phyloP scores from a whole-genome alignment of 64 coral and sea anemone species.

The Acropora tenuis region DNA sequence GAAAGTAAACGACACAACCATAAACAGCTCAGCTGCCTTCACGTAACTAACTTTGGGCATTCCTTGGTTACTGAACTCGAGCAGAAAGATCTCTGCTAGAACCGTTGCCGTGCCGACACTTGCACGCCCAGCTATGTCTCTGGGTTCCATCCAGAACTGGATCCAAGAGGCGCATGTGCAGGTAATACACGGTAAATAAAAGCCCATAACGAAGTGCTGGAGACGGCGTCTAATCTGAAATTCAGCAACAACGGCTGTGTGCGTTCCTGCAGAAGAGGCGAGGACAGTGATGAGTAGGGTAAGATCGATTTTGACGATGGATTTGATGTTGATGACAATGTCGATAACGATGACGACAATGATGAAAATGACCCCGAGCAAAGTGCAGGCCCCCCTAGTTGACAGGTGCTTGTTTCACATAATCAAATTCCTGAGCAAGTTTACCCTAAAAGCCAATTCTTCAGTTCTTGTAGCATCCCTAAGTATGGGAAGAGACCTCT shows the following conservation, averaged over 20 bases:
- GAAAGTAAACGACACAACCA: conserved; percentile 57
- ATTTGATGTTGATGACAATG: neutral
- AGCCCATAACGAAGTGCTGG: conserved; percentile 42
- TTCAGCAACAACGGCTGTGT: conserved; percentile 19
- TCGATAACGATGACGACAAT: neutral
- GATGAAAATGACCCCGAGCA: too few relatives aligned
- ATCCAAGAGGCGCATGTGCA: conserved; percentile 59
- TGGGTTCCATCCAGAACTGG: conserved; percentile 52
- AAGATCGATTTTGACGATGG: neutral
- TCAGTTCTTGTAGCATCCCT: too few relatives aligned
- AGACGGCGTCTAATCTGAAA: conserved; percentile 42
- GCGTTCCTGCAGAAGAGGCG: neutral
- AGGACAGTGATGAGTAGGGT: neutral
- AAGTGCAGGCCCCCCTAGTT: too few relatives aligned
- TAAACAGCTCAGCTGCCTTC: conserved; percentile 51
- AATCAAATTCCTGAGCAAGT: too few relatives aligned
- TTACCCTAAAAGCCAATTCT: too few relatives aligned
- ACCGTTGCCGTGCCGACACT: conserved; percentile 41
- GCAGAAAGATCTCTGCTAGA: conserved; percentile 45
- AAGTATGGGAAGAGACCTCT: too few relatives aligned
- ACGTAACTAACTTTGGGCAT: conserved; percentile 70
- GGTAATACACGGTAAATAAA: conserved; percentile 60
- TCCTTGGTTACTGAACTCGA: conserved; percentile 31
- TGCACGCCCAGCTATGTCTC: conserved; percentile 45
- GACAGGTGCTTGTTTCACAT: too few relatives aligned